Base-by-base conservation (phyloP, 2,888 invertebrate species). In the Euspilapteryx auroguttella region DNA sequence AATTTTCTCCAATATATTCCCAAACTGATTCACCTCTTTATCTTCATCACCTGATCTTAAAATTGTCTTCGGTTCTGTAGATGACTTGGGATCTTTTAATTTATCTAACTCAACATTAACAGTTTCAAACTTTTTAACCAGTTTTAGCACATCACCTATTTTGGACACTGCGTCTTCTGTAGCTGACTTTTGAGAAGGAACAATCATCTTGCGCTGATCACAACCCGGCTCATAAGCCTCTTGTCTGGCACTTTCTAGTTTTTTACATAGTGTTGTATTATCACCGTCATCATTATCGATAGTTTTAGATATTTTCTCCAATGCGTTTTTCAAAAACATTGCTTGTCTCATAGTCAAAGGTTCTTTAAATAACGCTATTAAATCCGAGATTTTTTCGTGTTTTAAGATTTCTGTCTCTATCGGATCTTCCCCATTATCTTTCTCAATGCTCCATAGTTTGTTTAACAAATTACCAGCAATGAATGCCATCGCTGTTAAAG, bases 381-480 rank as follows among this genome's bases (percentile, higher is more conserved):
- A 43, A 29, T 66, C 61, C 2, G 54, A 39, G 31, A 73, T 58
- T 40, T 66, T 75, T 26, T 65, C 54, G 31, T 65, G 62, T 42
- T 66, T 69, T 8, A 68, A 32, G 10, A 38, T 34, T 33, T 73
- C 66, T 3, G 51, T 53, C 44, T 68, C 65, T 14, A 47, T 37
- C 1, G 62, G 54, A 24, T 55, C 52, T 11, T 48, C 52, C 21
- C 36, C 44, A 2, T 44, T 35, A 30, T 59, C 61, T 39, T 59
- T 64, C 41, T 71, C 66, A 44, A 75, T 59, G 32, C 62, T 55
- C 73, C 73, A 75, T 15, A 75, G 36, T 38, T 64, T 64, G 35
- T 64, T 69, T n/a, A 75, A 37, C 21, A 75, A 37, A 42, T 69
- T 68, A 1, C 73, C 73, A 36, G 73, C 73, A 33, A 75, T 73